A percentile compares a stretch with the other conserved stretches of the same genome.
phyloP scores from a whole-genome alignment of 2,888 invertebrate genomes.

The Spialia ferax region DNA sequence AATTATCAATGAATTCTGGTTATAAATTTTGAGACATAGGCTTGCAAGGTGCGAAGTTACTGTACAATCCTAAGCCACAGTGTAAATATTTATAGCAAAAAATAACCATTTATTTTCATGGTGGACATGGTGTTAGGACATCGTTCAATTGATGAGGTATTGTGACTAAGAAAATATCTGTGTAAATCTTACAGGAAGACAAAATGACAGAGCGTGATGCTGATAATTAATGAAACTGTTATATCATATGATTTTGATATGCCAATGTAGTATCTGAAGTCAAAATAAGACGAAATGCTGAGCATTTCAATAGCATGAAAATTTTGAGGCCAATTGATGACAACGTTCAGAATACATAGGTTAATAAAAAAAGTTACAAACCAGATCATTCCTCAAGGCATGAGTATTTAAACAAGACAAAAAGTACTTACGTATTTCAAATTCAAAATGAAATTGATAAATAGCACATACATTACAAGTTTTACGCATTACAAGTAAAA shows the following conservation, averaged over 20 bases:
- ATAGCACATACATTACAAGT: conserved; percentile 17
- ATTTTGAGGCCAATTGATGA: conserved; percentile 61
- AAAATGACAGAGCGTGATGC: conserved; percentile 66
- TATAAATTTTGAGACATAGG: not conserved
- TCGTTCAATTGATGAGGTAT: not conserved
- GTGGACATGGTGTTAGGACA: not conserved
- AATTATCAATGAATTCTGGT: not conserved
- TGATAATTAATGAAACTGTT: conserved; percentile 14
- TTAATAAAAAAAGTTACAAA: conserved; percentile 44
- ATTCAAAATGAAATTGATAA: conserved; percentile 36
- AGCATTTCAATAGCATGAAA: conserved; percentile 53
- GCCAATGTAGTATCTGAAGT: conserved; percentile 64
- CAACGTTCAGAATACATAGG: conserved; percentile 69
- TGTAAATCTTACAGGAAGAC: not conserved
- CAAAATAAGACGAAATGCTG: conserved; percentile 50
- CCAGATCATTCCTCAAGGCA: conserved; percentile 43
- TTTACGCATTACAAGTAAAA: conserved; percentile 19
- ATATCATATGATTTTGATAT: conserved; percentile 51
- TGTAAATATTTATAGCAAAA: not conserved
- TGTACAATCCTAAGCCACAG: not conserved
- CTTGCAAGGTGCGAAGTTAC: not conserved
- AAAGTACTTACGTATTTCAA: conserved; percentile 33
- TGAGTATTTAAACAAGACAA: conserved; percentile 42
- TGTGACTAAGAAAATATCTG: not conserved
- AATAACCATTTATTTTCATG: not conserved